A percentile compares a stretch with the other conserved stretches of the same genome.
phyloP scores from a whole-genome alignment of 2,888 invertebrate genomes.

The Eristalis arbustorum region DNA sequence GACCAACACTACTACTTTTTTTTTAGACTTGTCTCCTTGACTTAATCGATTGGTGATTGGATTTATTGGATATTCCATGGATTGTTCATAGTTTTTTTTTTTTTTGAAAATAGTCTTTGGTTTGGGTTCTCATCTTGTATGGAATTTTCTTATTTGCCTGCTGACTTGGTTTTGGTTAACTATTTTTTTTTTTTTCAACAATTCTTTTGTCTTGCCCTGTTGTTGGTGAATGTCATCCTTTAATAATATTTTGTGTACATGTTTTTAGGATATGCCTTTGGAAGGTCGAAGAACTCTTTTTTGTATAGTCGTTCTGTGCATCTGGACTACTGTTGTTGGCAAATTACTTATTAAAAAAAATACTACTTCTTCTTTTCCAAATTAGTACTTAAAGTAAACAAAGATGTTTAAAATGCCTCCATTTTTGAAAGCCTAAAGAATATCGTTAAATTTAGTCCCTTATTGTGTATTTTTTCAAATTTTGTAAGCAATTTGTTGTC shows the following conservation, averaged over 20 bases:
- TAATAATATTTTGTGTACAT: not conserved
- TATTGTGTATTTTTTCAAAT: not conserved
- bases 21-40: not conserved
- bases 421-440: no score
- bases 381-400: no score
- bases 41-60: constrained; percentile 29
- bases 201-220: not conserved
- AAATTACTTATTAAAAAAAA: not conserved
- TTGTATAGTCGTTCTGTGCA: constrained; percentile 1
- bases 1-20: not conserved
- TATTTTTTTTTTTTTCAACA: not conserved
- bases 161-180: not conserved
- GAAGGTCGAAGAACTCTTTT: not conserved
- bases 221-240: constrained; percentile 38
- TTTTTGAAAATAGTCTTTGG: constrained; percentile 4
- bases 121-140: not conserved
- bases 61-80: constrained; percentile 16
- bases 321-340: constrained; percentile 25
- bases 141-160: constrained; percentile 9
- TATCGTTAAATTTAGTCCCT: not conserved
- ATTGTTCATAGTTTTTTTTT: not conserved
- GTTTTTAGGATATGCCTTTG: not conserved
- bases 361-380: no score
- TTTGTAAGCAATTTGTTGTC: not conserved
- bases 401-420: no score